Evolutionary conservation across 1,140 invertebrate genomes (phyloP).

Genomic region (Callitettix versicolor): DNA sequence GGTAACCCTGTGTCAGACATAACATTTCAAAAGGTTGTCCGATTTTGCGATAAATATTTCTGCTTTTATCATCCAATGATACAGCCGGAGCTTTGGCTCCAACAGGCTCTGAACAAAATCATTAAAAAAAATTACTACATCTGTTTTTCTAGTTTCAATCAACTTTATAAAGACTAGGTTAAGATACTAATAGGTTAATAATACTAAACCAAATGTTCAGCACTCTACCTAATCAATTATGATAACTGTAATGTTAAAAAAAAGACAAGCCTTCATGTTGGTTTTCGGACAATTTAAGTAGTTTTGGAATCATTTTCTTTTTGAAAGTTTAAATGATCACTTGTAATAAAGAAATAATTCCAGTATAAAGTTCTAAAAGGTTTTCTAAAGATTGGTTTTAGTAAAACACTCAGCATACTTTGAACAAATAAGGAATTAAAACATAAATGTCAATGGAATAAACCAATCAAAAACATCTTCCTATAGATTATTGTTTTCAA

Average conservation of each 20-base stretch:
- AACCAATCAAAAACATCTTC: too few relatives aligned
- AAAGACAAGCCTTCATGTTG: too few relatives aligned
- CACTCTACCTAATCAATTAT: background rate
- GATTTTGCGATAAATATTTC: constrained; percentile 12
- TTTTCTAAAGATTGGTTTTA: too few relatives aligned
- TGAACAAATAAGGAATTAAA: too few relatives aligned
- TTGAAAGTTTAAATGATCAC: too few relatives aligned
- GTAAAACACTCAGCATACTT: too few relatives aligned
- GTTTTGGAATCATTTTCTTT: background rate
- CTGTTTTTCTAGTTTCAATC: background rate
- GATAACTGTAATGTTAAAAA: background rate
- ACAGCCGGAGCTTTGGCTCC: constrained; percentile 44
- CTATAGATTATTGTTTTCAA: too few relatives aligned
- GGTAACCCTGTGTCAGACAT: constrained; percentile 54
- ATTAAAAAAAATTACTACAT: background rate
- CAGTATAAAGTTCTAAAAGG: too few relatives aligned
- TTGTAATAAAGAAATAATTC: too few relatives aligned
- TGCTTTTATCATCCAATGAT: constrained; percentile 30
- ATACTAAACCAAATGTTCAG: background rate
- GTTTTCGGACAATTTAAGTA: background rate
- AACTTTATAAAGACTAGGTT: too few relatives aligned
- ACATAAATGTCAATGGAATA: too few relatives aligned
- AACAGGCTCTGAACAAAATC: constrained; percentile 38
- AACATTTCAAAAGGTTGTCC: constrained; percentile 26
- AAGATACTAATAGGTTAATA: background rate